Conservation (phyloP, 2,797 vertebrate genomes). For the Poeciliopsis turneri region DNA sequence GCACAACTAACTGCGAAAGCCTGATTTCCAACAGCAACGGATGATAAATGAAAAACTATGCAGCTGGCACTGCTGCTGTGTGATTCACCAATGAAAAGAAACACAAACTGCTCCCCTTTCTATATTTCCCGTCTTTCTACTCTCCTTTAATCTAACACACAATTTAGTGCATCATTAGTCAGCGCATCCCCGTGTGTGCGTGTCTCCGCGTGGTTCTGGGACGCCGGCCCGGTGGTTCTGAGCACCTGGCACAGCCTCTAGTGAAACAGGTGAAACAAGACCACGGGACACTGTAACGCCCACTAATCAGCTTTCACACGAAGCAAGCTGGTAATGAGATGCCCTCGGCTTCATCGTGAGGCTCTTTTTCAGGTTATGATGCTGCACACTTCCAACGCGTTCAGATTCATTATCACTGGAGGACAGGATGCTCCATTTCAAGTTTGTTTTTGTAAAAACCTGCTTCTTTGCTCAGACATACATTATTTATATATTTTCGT, state of each 20-base stretch:
- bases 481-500: not conserved
- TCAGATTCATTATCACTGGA: constrained; percentile 5
- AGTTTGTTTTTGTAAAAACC: not conserved
- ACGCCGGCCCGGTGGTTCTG: constrained; percentile 41
- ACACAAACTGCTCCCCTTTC: constrained; percentile 14
- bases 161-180: constrained; percentile 61
- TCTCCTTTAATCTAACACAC: constrained; percentile 42
- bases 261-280: constrained; percentile 59
- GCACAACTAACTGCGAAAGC: constrained; percentile 50
- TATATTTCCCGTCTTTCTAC: constrained; percentile 24
- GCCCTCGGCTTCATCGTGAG: constrained; percentile 31
- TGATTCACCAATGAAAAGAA: not conserved
- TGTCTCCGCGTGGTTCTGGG: constrained; percentile 46
- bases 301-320: constrained; percentile 61
- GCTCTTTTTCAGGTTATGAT: constrained; percentile 10
- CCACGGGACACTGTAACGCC: constrained; percentile 49
- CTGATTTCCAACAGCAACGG: not conserved
- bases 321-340: constrained; percentile 48
- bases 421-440: not conserved
- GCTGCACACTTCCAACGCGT: not conserved
- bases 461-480: not conserved
- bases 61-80: not conserved
- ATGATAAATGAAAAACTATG: not conserved
- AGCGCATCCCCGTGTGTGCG: constrained; percentile 36
- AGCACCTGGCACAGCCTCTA: constrained; percentile 48